Evolutionary conservation across 2,888 invertebrate species (phyloP), one percentile per base, ranked within the genome.

Genomic region (Creontiades dilutus): DNA sequence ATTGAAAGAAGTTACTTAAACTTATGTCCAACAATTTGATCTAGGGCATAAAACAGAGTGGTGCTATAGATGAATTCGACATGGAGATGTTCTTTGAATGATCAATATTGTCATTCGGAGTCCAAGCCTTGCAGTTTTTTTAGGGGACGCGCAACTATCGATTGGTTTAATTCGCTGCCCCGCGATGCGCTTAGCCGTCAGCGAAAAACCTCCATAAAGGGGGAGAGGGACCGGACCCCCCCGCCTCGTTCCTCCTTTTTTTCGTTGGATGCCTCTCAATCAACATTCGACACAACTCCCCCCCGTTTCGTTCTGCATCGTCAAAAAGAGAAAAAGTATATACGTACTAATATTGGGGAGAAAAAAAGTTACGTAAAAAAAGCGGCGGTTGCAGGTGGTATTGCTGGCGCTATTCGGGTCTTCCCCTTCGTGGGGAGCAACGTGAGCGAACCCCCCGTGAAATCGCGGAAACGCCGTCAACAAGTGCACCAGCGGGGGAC

Each of bases 101-200:
- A 37, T 37, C 37, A 37, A 37, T 37, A 37, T 37, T 7, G 37
- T 52, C 11, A 68, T 68, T 19, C 23, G 23, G 23, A 23, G 23
- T 23, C 12, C 23, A 7, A 23, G 19, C 7, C 23, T 9, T 23
- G 68, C 19, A 68, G 68, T 68, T 68, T 37, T n/a, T 68, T 68
- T 68, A 68, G 68, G 68, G 68, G 68, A 27, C 27, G 68, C 68
- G 9, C 23, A 68, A 68, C 68, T 23, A 68, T 19, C 23, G 68
- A 68, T 68, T 68, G 23, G 68, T 68, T 37, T 68, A 68, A 68
- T 68, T 23, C 68, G 68, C 23, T 68, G 68, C 68, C 68, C 23
- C 23, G 23, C 68, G 68, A 68, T 68, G 68, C 68, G 68, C 68
- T 27, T 68, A 68, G 23, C 68, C 68, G 68, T 68, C 68, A 68